Evolutionary conservation across 2,888 invertebrate species (phyloP).

Genomic region (Artemia sinica): DNA sequence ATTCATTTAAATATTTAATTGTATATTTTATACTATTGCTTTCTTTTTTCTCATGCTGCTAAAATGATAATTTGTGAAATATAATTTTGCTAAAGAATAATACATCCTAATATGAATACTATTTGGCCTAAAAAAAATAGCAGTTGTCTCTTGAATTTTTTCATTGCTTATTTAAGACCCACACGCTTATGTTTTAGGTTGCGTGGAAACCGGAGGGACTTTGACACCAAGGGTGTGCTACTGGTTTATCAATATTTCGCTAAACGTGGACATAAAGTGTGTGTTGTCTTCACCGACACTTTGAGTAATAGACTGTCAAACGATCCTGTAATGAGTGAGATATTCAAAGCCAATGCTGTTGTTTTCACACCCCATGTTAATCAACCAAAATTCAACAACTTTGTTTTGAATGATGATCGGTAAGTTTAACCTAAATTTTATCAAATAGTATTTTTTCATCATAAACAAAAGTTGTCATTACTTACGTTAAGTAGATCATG

Average conservation of each 20-base stretch:
- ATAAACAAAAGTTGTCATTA: no score
- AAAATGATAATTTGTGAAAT: no score
- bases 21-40: no score
- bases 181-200: not conserved
- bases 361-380: conserved; percentile 5
- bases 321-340: not conserved
- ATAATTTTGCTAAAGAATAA: no score
- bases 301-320: not conserved
- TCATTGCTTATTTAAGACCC: no score
- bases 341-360: conserved; percentile 3
- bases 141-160: no score
- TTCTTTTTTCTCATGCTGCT: no score
- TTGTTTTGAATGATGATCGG: conserved; percentile 7
- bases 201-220: not conserved
- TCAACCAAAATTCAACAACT: conserved; percentile 2
- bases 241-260: not conserved
- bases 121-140: no score
- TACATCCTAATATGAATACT: no score
- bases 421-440: not conserved
- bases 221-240: not conserved
- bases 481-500: no score
- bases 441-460: no score
- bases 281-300: not conserved
- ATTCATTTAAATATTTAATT: no score
- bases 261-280: not conserved